phyloP scores from a whole-genome alignment of 2,888 invertebrate genomes.

The Eustalomyia histrio region DNA sequence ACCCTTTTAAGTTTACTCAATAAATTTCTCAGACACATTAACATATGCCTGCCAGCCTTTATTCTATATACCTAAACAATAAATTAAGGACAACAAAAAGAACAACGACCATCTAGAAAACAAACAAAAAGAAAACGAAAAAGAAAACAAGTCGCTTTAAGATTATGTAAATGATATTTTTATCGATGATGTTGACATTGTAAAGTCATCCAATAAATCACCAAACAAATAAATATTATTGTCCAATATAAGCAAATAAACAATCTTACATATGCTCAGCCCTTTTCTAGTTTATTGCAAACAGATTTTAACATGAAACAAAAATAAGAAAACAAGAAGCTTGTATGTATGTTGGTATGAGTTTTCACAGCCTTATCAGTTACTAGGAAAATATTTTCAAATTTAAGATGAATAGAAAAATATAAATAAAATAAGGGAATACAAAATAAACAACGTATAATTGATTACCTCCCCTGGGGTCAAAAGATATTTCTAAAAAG shows the following conservation, averaged over 20 bases:
- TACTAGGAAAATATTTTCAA: slow-evolving; percentile 31
- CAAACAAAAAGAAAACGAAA: not conserved
- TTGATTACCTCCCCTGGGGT: slow-evolving; percentile 56
- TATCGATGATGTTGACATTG: slow-evolving; percentile 57
- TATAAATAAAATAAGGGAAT: slow-evolving; percentile 8
- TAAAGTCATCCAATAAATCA: slow-evolving; percentile 57
- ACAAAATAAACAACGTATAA: slow-evolving; percentile 56
- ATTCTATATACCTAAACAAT: not conserved
- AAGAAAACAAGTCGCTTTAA: slow-evolving; percentile 26
- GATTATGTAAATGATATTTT: slow-evolving; percentile 54
- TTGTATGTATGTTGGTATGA: not conserved
- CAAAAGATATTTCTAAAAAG: slow-evolving; percentile 10
- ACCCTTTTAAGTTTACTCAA: slow-evolving; percentile 8
- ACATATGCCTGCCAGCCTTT: not conserved
- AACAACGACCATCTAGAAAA: not conserved
- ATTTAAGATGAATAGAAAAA: slow-evolving; percentile 7
- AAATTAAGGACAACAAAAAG: not conserved
- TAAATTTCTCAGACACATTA: slow-evolving; percentile 23
- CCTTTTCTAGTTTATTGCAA: slow-evolving; percentile 20
- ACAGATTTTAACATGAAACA: slow-evolving; percentile 16
- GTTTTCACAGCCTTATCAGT: slow-evolving; percentile 2
- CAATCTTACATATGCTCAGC: slow-evolving; percentile 22
- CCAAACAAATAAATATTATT: slow-evolving; percentile 52
- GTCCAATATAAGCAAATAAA: slow-evolving; percentile 39
- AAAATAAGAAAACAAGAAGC: not conserved